A percentile compares a stretch with the other conserved stretches of the same genome.
These are phyloP conservation scores for Hymenopus coronatus DNA, from an alignment of 2,888 invertebrate species.

Conservation along the genomic window DNA sequence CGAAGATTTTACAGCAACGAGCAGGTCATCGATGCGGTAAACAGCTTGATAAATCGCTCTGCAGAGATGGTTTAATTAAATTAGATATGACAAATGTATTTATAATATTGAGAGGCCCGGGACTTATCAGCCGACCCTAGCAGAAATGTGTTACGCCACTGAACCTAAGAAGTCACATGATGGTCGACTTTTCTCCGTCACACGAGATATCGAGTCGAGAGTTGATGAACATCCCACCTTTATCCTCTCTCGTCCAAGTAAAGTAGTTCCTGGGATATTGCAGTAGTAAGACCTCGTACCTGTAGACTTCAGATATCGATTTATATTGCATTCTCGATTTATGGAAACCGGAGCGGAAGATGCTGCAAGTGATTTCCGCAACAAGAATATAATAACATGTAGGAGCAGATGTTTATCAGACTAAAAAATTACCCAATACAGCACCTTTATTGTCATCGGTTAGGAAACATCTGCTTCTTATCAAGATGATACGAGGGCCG, in stretches of 20 bases:
- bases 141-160: no score
- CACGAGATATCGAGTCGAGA: background rate
- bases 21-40: no score
- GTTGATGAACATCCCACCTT: background rate
- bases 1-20: no score
- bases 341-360: background rate
- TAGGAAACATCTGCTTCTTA: background rate
- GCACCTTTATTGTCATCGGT: background rate
- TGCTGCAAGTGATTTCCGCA: background rate
- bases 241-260: background rate
- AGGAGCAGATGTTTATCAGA: background rate
- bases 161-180: no score
- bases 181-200: no score
- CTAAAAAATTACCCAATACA: background rate
- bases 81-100: no score
- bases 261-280: background rate
- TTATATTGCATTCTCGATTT: background rate
- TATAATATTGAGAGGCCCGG: no score
- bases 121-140: no score
- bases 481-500: no score
- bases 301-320: background rate
- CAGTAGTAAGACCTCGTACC: background rate
- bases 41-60: no score
- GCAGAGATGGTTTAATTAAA: no score
- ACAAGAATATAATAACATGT: background rate